phyloP scores from a whole-genome alignment of 2,113 vertebrate species.

The Neotoma lepida region DNA sequence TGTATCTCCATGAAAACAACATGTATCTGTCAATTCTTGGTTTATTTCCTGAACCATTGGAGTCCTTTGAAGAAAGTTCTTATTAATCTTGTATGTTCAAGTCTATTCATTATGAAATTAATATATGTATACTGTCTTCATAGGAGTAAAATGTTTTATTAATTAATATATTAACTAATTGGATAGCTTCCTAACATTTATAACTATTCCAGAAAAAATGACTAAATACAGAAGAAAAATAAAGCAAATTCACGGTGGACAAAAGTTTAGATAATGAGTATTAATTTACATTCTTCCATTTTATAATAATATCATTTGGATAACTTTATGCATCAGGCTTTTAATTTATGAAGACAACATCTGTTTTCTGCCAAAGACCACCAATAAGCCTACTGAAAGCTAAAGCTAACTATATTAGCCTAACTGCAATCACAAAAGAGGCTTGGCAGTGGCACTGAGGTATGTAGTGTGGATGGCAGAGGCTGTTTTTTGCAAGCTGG shows the following conservation, averaged over 20 bases:
- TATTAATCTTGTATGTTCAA: background rate
- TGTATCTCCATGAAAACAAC: background rate
- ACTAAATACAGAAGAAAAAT: slow-evolving; percentile 6
- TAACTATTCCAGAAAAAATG: background rate
- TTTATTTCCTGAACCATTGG: background rate
- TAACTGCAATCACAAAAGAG: background rate
- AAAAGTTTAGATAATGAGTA: background rate
- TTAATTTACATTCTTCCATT: background rate
- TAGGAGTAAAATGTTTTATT: background rate
- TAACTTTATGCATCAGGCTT: background rate
- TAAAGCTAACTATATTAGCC: background rate
- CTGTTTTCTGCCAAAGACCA: background rate
- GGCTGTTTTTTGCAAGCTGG: background rate
- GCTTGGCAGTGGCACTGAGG: background rate
- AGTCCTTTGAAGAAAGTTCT: background rate
- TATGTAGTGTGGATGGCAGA: background rate
- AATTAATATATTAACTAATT: slow-evolving; percentile 20
- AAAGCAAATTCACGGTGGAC: background rate
- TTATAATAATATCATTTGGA: background rate
- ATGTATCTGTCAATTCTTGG: background rate
- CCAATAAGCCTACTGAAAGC: background rate
- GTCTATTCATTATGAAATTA: background rate
- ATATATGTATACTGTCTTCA: background rate
- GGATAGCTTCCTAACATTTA: background rate
- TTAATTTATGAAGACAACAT: background rate